Percentiles rank a stretch among this genome's conserved stretches.
phyloP scores from a whole-genome alignment of 2,797 vertebrate genomes.

The Acanthis flammea region DNA sequence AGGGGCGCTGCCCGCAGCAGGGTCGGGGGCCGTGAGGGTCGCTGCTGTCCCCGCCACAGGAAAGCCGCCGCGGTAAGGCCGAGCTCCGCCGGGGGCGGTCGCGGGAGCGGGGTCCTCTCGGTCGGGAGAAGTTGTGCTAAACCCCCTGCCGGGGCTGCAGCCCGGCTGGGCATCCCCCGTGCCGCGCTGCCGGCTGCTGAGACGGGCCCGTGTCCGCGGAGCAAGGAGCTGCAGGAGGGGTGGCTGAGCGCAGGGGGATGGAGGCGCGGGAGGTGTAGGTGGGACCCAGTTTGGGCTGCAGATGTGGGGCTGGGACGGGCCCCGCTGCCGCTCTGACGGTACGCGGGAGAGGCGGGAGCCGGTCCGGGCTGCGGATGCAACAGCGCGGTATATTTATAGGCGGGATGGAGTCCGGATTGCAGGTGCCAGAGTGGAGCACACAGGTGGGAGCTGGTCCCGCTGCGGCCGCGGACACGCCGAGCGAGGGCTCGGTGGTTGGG shows the following conservation, averaged over 20 bases:
- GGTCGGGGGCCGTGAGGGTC: too few species aligned
- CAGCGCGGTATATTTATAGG: accelerated
- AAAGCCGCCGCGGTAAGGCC: constrained; percentile 11
- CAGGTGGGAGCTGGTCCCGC: background rate
- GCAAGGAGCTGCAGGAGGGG: background rate
- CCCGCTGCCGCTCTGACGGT: accelerated
- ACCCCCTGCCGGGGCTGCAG: background rate
- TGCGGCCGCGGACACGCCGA: accelerated
- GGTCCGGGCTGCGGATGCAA: background rate
- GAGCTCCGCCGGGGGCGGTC: background rate
- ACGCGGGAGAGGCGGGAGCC: accelerated
- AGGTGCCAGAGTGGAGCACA: accelerated
- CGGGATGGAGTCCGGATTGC: background rate
- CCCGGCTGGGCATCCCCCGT: background rate
- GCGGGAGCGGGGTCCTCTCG: background rate
- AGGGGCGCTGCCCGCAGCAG: background rate
- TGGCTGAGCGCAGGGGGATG: background rate
- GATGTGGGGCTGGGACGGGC: background rate
- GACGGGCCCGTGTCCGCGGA: background rate
- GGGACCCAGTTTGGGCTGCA: background rate
- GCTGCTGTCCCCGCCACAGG: background rate
- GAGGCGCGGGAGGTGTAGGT: background rate
- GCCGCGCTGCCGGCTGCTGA: background rate
- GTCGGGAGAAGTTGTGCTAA: background rate
- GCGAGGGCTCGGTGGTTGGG: background rate